Evolutionary conservation across 2,797 vertebrate genomes (phyloP).

Genomic region (Eospalax fontanierii): DNA sequence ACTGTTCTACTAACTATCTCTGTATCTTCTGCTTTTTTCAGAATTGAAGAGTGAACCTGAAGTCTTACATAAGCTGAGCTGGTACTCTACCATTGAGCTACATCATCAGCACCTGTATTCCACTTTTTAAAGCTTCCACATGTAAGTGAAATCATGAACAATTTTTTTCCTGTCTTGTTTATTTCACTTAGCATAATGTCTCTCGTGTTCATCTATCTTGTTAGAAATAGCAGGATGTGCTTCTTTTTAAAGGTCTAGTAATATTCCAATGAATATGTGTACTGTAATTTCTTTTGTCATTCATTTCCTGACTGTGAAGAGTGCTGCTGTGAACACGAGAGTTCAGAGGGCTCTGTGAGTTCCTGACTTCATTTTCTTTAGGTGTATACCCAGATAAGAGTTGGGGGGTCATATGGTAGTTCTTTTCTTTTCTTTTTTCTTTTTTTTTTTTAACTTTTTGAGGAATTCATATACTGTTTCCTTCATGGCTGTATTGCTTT

Average conservation of each 20-base stretch:
- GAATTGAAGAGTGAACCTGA: neutral
- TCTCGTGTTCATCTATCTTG: neutral
- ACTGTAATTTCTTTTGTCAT: neutral
- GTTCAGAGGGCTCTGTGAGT: neutral
- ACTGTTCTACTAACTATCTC: neutral
- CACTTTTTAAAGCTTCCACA: neutral
- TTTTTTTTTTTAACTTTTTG: too few relatives aligned
- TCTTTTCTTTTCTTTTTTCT: neutral
- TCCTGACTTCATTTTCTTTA: neutral
- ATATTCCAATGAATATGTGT: neutral
- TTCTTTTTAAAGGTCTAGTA: neutral
- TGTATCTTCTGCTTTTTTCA: neutral
- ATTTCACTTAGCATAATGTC: neutral
- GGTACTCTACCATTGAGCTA: neutral
- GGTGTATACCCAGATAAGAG: neutral
- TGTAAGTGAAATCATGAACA: neutral
- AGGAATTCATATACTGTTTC: too few relatives aligned
- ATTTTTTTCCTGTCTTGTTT: neutral
- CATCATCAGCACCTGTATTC: neutral
- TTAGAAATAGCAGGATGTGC: neutral
- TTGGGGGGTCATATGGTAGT: neutral
- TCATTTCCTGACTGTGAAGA: neutral
- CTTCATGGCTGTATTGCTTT: neutral
- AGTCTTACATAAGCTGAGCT: neutral
- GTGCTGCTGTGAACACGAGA: neutral